Base-by-base conservation (phyloP, 2,888 invertebrate species). In the Kuschelorhynchus macadamiae region DNA sequence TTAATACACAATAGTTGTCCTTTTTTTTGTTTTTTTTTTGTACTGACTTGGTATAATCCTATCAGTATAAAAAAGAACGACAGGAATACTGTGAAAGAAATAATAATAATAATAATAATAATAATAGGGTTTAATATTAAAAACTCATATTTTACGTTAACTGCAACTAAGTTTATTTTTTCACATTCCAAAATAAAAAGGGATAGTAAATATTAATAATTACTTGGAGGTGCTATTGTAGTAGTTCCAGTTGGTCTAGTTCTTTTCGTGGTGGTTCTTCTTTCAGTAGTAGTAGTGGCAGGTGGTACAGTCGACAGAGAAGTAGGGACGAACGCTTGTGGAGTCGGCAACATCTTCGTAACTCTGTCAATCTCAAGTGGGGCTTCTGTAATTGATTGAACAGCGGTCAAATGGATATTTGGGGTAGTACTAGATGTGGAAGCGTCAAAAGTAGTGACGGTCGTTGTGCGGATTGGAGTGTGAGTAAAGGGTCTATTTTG, bases 401-500 rank as follows among this genome's bases (percentile, higher is more conserved):
- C 75, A 20, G 82, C 81, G 20, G 79, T 77, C 67, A 78, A 76
- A 46, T 75, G 76, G 63, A 73, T 72, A 56, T 76, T 73, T 32
- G 59, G 12, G 32, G 56, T 20, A 7, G 56, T 39, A 12, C 30
- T 55, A 70, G 71, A 32, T 72, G 76, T 69, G 68, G 71, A 59
- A n/a, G n/a, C n/a, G n/a, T n/a, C n/a, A n/a, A n/a, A n/a, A 44
- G 74, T 64, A 36, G 70, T 60, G 8, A 71, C 70, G 36, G 72
- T 57, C 1, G 77, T 72, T 9, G 72, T 62, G 62, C 67, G 71
- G 1, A 71, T 61, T 17, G 62, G 87, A 41, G 85, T 82, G 7
- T 85, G 84, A 12, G 86, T 86, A 20, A 84, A 84, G 39, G 85
- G 79, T 73, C 85, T 83, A 44, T 85, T 85, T 71, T 85, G 78